Percentiles rank a stretch among this genome's conserved stretches.
Conservation (phyloP, 2,797 vertebrate genomes). For the Scolopax rusticola region DNA sequence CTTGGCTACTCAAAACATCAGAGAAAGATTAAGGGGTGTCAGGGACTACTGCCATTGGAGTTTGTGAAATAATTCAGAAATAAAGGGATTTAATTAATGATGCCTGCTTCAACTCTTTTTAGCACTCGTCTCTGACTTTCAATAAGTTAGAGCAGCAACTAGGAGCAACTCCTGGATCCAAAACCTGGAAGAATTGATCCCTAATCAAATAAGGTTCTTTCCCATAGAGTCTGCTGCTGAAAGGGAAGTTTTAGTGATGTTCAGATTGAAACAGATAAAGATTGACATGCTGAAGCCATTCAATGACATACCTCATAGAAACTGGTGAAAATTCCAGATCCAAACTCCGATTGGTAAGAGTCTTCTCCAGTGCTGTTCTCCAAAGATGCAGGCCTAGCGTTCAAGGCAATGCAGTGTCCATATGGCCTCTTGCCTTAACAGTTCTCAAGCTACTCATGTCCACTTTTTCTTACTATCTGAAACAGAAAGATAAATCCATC, state of each 20-base stretch:
- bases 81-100: background rate
- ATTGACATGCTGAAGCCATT: background rate
- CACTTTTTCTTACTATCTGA: background rate
- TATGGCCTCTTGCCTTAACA: background rate
- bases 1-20: background rate
- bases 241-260: background rate
- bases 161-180: background rate
- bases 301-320: background rate
- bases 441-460: background rate
- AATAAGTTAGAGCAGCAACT: background rate
- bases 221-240: background rate
- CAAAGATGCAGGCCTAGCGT: background rate
- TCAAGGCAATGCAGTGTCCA: background rate
- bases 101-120: background rate
- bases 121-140: background rate
- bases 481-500: background rate
- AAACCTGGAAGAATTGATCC: background rate
- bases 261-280: background rate
- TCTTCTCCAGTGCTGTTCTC: background rate
- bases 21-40: background rate
- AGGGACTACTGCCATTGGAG: background rate
- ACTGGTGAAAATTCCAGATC: background rate
- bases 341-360: background rate
- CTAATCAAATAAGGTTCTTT: background rate
- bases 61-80: background rate